A percentile compares a stretch with the other conserved stretches of the same genome.
Conservation (phyloP, 1,140 invertebrate genomes). For the Coenobita brevimanus region DNA sequence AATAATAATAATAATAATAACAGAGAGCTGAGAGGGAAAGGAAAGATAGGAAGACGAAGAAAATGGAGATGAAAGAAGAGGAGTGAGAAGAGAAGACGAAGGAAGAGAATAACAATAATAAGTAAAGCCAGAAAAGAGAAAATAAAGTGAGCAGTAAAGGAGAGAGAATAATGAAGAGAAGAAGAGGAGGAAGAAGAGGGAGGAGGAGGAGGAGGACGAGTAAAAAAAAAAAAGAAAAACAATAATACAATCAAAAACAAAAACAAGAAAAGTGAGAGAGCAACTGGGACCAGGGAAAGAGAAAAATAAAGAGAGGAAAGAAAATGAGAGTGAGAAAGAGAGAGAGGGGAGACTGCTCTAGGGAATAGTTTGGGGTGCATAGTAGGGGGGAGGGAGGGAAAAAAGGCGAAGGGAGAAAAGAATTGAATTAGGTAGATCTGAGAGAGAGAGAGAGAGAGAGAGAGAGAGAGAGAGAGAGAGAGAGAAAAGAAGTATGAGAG, state of each 20-base stretch:
- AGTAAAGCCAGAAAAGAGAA: no score
- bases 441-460: constrained; percentile 33
- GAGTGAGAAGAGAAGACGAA: background rate
- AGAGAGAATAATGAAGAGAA: background rate
- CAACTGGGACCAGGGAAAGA: no score
- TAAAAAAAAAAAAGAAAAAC: background rate
- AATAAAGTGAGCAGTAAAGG: background rate
- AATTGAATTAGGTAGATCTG: background rate
- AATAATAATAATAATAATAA: background rate
- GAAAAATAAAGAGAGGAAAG: no score
- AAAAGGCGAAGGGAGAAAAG: background rate
- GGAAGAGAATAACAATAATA: background rate
- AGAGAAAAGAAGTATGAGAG: background rate
- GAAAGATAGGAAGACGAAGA: background rate
- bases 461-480: constrained; percentile 22
- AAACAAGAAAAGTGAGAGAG: no score
- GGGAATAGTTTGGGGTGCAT: background rate
- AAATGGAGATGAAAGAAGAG: background rate
- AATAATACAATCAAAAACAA: background rate
- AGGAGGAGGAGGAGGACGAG: background rate
- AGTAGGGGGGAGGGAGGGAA: background rate
- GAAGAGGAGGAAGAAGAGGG: background rate
- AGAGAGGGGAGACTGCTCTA: no score
- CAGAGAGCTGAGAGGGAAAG: background rate
- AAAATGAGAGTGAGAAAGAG: background rate